These are phyloP conservation scores for Troilus luridus DNA, from an alignment of 2,888 invertebrate species.

Conservation along the genomic window DNA sequence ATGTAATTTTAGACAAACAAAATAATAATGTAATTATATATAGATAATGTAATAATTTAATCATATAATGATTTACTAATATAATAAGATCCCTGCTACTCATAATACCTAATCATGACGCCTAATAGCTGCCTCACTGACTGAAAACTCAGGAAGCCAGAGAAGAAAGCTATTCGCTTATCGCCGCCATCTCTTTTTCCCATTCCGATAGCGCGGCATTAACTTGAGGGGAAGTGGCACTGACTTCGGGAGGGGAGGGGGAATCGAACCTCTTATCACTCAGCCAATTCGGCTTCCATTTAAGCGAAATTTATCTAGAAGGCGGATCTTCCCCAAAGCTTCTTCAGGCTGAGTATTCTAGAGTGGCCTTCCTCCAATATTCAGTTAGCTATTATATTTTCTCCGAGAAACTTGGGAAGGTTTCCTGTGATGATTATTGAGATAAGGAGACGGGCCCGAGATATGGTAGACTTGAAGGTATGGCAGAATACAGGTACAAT, in stretches of 20 bases:
- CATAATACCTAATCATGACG: neutral
- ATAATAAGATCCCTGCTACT: neutral
- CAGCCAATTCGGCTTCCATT: conserved; percentile 39
- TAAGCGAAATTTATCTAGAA: conserved; percentile 37
- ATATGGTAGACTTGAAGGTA: neutral
- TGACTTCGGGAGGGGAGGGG: neutral
- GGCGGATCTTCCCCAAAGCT: conserved; percentile 22
- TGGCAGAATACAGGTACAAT: neutral
- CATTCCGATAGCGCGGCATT: conserved; percentile 26
- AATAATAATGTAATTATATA: neutral
- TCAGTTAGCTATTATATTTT: neutral
- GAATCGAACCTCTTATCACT: conserved; percentile 23
- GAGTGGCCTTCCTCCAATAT: neutral
- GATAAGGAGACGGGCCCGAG: neutral
- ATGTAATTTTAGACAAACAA: neutral
- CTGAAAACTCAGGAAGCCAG: neutral
- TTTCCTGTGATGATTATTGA: neutral
- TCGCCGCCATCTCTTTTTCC: conserved; percentile 24
- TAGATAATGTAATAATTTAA: too few relatives aligned
- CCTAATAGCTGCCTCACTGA: neutral
- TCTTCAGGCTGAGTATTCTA: neutral
- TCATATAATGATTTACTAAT: too few relatives aligned
- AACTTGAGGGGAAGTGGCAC: neutral
- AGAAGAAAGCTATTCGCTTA: conserved; percentile 12
- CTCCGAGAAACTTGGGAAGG: neutral